phyloP scores from a whole-genome alignment of 2,888 invertebrate genomes.

The Oscheius sp. region DNA sequence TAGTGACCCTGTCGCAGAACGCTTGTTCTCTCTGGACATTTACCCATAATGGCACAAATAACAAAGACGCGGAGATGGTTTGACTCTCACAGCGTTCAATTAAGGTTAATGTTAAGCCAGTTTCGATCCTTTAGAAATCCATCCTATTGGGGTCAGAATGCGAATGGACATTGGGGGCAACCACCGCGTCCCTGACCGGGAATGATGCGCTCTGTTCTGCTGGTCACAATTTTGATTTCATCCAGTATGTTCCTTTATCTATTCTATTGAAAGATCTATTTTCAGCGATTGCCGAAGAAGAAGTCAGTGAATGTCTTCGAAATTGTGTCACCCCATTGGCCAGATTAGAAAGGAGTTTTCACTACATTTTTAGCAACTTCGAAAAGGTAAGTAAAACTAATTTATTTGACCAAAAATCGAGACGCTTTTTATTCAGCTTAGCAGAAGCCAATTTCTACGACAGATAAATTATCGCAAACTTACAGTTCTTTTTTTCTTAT shows the following conservation, averaged over 20 bases:
- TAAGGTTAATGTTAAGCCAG: conserved; percentile 8
- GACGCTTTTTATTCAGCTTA: no score
- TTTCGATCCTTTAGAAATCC: background rate
- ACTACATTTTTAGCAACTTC: conserved; percentile 64
- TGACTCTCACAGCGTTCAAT: no score
- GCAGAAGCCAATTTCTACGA: no score
- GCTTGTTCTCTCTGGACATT: background rate
- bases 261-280: background rate
- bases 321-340: conserved; percentile 61
- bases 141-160: conserved; percentile 23
- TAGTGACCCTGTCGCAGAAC: conserved; percentile 9
- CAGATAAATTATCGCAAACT: no score
- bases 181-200: conserved; percentile 22
- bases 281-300: conserved; percentile 23
- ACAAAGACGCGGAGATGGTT: no score
- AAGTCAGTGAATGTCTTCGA: conserved; percentile 55
- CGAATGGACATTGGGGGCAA: conserved; percentile 14
- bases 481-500: no score
- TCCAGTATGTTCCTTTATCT: background rate
- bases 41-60: no score
- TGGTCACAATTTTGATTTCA: background rate
- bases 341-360: conserved; percentile 60
- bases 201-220: conserved; percentile 14
- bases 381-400: conserved; percentile 51
- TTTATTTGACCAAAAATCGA: no score